These are phyloP conservation scores for Auanema sp. DNA, from an alignment of 2,888 invertebrate species.

Conservation along the genomic window DNA sequence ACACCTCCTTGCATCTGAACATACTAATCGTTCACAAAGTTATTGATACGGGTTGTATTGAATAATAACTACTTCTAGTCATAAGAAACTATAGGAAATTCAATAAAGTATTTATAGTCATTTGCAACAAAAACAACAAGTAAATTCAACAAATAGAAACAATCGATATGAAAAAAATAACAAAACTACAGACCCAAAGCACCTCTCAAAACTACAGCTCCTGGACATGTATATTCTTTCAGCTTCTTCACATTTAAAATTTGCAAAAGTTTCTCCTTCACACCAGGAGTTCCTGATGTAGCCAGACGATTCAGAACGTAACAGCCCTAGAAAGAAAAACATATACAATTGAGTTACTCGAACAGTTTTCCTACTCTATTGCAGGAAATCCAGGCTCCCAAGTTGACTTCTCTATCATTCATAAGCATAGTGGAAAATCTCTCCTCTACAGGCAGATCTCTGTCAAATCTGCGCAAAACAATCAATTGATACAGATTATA, in stretches of 20 bases:
- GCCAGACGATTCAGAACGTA: constrained; percentile 53
- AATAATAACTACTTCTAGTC: neutral
- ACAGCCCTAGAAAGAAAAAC: constrained; percentile 40
- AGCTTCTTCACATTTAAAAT: constrained; percentile 35
- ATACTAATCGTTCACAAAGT: neutral
- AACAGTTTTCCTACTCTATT: constrained; percentile 35
- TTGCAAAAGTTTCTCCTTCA: constrained; percentile 30
- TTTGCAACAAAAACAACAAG: constrained; percentile 1
- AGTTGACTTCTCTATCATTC: neutral
- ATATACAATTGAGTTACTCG: neutral
- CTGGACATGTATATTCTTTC: constrained; percentile 35
- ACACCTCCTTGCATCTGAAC: constrained; percentile 26
- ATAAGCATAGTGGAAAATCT: constrained; percentile 36
- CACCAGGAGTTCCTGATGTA: constrained; percentile 40
- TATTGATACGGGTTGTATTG: neutral
- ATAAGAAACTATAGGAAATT: neutral
- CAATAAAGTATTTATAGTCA: neutral
- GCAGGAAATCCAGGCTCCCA: constrained; percentile 51
- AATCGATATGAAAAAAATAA: neutral
- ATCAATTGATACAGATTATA: neutral
- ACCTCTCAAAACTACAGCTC: constrained; percentile 20
- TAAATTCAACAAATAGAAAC: neutral
- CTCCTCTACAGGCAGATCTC: constrained; percentile 36
- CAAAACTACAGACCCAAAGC: neutral
- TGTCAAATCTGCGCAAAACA: constrained; percentile 24